A percentile compares a stretch with the other conserved stretches of the same genome.
Conservation (phyloP, 2,888 invertebrate genomes). For the Drosophila paramelanica region DNA sequence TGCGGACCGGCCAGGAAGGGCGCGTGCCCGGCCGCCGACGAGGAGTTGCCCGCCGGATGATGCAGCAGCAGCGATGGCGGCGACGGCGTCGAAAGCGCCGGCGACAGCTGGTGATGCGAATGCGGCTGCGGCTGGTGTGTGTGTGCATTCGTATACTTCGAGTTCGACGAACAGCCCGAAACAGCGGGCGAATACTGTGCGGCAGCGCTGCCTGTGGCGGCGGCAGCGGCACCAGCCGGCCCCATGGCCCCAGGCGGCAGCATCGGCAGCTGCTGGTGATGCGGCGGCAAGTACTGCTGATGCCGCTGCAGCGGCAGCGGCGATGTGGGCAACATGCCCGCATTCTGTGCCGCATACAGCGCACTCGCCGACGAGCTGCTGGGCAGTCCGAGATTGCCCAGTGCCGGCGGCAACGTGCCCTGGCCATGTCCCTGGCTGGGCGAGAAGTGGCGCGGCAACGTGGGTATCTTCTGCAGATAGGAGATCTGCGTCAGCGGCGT, state of each 20-base stretch:
- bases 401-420: slow-evolving; percentile 40
- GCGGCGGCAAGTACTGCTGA: slow-evolving; percentile 76
- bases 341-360: slow-evolving; percentile 79
- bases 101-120: slow-evolving; percentile 79
- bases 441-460: slow-evolving; percentile 84
- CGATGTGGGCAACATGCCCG: slow-evolving; percentile 82
- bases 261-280: slow-evolving; percentile 71
- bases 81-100: slow-evolving; percentile 84
- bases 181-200: slow-evolving; percentile 79
- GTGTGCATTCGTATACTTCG: slow-evolving; percentile 80
- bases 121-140: slow-evolving; percentile 33
- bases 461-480: slow-evolving; percentile 84
- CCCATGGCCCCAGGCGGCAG: slow-evolving; percentile 57
- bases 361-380: slow-evolving; percentile 82
- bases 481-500: slow-evolving; percentile 84
- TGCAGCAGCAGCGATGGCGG: slow-evolving; percentile 83
- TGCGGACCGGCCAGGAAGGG: slow-evolving; percentile 84
- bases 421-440: slow-evolving; percentile 64
- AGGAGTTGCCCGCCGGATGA: slow-evolving; percentile 63
- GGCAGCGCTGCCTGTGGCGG: slow-evolving; percentile 8
- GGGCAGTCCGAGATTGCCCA: slow-evolving; percentile 67
- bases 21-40: slow-evolving; percentile 77
- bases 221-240: background rate
- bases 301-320: slow-evolving; percentile 84
- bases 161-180: slow-evolving; percentile 71